Base-by-base conservation (phyloP, 2,888 invertebrate species). In the Dicyrtoma fusca region DNA sequence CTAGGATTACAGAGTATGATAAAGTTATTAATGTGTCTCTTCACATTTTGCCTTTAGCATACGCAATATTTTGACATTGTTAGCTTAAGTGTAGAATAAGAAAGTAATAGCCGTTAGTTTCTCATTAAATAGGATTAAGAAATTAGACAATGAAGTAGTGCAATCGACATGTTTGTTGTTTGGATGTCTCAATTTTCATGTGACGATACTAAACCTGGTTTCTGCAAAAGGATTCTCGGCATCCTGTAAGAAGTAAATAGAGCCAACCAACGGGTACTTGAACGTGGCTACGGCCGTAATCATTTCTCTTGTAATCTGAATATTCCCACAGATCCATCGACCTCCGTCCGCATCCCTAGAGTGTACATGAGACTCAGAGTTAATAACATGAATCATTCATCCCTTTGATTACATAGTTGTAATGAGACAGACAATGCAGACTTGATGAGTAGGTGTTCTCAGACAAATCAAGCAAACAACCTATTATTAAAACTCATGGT, bases 181-280 rank as follows among this genome's bases (percentile, higher is more conserved):
- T 51, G 19, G 19, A 34, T 34, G 34, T 34, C 34, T 34, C 34
- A 34, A 34, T n/a, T 51, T 51, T 51, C 51, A 34, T 34, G 34
- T 34, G 34, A 34, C 34, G 25, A 49, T 17, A 49, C 45, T 45
- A 47, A 45, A 79, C 80, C 79, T 80, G 44, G 96, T 96, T 80
- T 96, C 96, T 72, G 90, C 88, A 88, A 90, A 90, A 0, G 92
- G 92, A 81, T 90, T 88, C 74, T 92, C 90, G 64, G 85, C 87
- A 0, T 91, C 89, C 84, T 96, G 95, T 0, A 93, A 86, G 81
- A 97, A 89, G 53, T 94, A 83, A 53, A 96, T 89, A 71, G 89
- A 86, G 0, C 95, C 96, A 1, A 95, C 94, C 21, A 95, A 86
- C 0, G 96, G 97, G 85, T 95, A 96, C 4, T 91, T 88, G 83